Conservation (phyloP, 2,113 vertebrate species). For the Malurus alboscapulatus region DNA sequence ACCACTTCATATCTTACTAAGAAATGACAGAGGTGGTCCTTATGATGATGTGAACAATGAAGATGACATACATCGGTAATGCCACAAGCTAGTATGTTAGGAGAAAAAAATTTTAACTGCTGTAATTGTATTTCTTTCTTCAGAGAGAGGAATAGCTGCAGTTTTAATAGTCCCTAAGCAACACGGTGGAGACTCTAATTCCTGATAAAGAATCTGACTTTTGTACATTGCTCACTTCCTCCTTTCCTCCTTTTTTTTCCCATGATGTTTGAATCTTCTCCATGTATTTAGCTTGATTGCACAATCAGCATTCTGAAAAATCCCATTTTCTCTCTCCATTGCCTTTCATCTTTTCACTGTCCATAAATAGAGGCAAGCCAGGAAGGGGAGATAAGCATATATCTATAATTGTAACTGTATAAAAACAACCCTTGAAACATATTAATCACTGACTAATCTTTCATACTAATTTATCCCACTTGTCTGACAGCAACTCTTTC, state of each 20-base stretch:
- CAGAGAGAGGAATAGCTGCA: not conserved
- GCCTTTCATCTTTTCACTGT: constrained; percentile 32
- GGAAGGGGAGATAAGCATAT: constrained; percentile 53
- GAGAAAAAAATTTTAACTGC: not conserved
- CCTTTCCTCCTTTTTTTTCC: not conserved
- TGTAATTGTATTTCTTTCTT: not conserved
- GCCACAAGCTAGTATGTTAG: not conserved
- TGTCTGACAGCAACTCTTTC: constrained; percentile 43
- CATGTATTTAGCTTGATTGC: constrained; percentile 36
- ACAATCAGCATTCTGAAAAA: constrained; percentile 56
- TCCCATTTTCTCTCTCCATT: constrained; percentile 12
- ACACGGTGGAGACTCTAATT: not conserved
- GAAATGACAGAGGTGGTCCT: not conserved
- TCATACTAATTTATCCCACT: constrained; percentile 56
- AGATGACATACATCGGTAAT: not conserved
- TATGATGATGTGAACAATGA: not conserved
- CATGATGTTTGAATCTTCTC: not conserved
- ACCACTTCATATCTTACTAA: not conserved
- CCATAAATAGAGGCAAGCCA: constrained; percentile 57
- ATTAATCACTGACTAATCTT: constrained; percentile 66
- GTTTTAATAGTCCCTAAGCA: not conserved
- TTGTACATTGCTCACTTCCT: not conserved
- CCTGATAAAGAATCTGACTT: not conserved
- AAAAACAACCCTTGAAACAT: constrained; percentile 56
- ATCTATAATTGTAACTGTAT: constrained; percentile 54